phyloP scores from a whole-genome alignment of 2,888 invertebrate genomes.

The Biston betularia region DNA sequence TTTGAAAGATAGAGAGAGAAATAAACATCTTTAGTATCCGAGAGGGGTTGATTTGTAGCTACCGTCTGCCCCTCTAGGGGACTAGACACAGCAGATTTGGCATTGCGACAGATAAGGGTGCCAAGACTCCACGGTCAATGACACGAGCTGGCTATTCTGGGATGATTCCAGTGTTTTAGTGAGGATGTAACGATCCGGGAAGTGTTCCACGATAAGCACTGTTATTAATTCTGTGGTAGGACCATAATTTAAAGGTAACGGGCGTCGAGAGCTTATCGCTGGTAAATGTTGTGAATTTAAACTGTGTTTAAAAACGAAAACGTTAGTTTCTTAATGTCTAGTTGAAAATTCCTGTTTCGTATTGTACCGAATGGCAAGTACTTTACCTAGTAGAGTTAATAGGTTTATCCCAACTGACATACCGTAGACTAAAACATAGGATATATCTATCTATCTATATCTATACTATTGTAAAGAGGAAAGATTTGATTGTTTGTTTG shows the following conservation, averaged over 20 bases:
- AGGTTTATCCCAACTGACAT: no score
- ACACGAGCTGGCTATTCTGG: slow-evolving; percentile 48
- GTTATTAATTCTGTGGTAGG: not conserved
- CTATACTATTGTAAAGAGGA: no score
- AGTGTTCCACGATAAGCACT: not conserved
- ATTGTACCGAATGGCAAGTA: not conserved
- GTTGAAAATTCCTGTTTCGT: not conserved
- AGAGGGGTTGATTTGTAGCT: slow-evolving; percentile 14
- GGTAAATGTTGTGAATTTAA: slow-evolving; percentile 19
- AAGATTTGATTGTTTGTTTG: no score
- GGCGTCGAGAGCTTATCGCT: slow-evolving; percentile 27
- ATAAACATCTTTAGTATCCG: not conserved
- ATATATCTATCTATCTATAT: no score
- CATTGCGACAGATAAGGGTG: slow-evolving; percentile 43
- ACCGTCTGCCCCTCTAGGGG: not conserved
- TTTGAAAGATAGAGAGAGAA: not conserved
- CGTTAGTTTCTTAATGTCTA: not conserved
- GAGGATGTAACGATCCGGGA: not conserved
- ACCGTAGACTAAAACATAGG: no score
- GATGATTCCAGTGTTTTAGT: slow-evolving; percentile 18
- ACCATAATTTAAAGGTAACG: slow-evolving; percentile 16
- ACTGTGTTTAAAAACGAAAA: not conserved
- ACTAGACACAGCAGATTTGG: slow-evolving; percentile 45
- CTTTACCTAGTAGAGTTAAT: no score
- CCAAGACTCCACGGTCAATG: slow-evolving; percentile 55